phyloP scores from a whole-genome alignment of 1,140 invertebrate genomes.

The Samia ricini region DNA sequence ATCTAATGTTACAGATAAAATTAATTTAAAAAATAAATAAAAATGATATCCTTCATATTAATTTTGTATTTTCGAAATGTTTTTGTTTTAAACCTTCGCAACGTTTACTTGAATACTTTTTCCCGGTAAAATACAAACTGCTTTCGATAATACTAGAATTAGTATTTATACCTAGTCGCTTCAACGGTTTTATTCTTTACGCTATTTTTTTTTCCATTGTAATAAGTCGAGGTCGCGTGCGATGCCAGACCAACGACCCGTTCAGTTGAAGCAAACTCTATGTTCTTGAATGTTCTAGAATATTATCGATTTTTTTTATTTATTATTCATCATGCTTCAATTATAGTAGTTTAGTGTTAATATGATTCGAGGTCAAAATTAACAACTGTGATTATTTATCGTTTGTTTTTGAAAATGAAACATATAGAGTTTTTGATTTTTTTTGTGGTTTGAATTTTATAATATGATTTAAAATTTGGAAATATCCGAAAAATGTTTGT shows the following conservation, averaged over 20 bases:
- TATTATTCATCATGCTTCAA: too few relatives aligned
- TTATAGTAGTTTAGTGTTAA: background rate
- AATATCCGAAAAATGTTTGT: background rate
- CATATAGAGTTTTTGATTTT: background rate
- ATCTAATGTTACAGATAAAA: background rate
- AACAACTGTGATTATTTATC: too few relatives aligned
- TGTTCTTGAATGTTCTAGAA: background rate
- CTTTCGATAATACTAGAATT: conserved; percentile 32
- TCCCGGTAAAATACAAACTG: conserved; percentile 39
- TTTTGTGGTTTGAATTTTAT: background rate
- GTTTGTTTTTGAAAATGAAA: too few relatives aligned
- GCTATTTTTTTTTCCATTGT: conserved; percentile 27
- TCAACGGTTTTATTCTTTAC: conserved; percentile 22
- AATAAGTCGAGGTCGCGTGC: conserved; percentile 38
- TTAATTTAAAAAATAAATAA: background rate
- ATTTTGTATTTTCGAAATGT: background rate
- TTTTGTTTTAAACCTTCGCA: conserved; percentile 36
- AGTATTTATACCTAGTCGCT: conserved; percentile 17
- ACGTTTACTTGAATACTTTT: conserved; percentile 24
- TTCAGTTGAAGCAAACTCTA: conserved; percentile 25
- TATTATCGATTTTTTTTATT: background rate
- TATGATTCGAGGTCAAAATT: too few relatives aligned
- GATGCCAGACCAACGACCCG: conserved; percentile 25
- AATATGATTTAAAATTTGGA: background rate
- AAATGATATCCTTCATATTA: background rate